These are phyloP conservation scores for Ctena decussata DNA, from an alignment of 2,888 invertebrate species.

Conservation along the genomic window DNA sequence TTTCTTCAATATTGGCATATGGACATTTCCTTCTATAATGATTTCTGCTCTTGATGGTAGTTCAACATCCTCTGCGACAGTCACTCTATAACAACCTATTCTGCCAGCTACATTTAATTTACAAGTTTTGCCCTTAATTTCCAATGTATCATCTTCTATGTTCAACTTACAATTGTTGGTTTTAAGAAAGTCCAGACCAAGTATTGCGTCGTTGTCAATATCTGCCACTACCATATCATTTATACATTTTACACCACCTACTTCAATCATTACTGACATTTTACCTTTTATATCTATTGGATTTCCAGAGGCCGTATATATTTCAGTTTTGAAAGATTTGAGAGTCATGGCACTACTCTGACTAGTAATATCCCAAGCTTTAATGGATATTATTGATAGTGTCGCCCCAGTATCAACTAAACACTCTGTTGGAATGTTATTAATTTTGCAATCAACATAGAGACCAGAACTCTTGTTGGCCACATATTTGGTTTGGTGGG, in stretches of 20 bases:
- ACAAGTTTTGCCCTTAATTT: too few species aligned
- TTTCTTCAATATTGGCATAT: neutral
- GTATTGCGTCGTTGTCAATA: too few species aligned
- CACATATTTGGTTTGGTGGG: neutral
- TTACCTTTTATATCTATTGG: neutral
- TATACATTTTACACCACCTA: neutral
- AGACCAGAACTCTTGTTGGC: slow-evolving; percentile 3
- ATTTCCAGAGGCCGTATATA: neutral
- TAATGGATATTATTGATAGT: neutral
- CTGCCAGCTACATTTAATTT: too few species aligned
- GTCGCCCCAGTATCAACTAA: slow-evolving; percentile 13
- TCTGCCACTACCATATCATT: neutral
- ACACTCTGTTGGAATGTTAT: neutral
- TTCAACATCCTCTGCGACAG: neutral
- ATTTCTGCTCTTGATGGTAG: neutral
- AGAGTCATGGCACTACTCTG: neutral
- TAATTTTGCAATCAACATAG: neutral
- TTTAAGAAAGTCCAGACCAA: too few species aligned
- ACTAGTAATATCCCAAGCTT: neutral
- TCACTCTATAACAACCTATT: too few species aligned
- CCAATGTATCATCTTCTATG: too few species aligned
- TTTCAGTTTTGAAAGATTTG: neutral
- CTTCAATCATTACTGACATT: neutral
- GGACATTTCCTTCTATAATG: neutral
- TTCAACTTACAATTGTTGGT: too few species aligned